Base-by-base conservation (phyloP, 2,113 vertebrate genomes). In the Natator depressus region DNA sequence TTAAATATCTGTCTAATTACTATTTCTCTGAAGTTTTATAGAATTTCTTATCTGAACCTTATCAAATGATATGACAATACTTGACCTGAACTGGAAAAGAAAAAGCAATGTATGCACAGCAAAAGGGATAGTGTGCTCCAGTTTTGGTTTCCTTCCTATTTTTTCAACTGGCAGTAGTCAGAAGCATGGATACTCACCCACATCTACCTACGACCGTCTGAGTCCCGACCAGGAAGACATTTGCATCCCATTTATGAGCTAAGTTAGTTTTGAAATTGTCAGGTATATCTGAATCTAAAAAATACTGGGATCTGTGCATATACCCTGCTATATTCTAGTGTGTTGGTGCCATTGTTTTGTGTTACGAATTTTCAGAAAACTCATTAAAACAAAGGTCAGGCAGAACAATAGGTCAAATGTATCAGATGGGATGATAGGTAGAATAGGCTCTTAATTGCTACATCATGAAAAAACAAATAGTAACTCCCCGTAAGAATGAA, bases 201-300 rank as follows among this genome's bases (percentile, higher is more conserved):
- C 14, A 7, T 51, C 59, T 29, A 62, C 59, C 29, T 62, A 62
- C 57, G 47, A 29, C 57, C 38, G 19, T 46, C 11, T 31, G 51
- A 82, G 46, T 14, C 78, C 47, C 31, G 20, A 46, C 22, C 31
- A 29, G 35, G 20, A 79, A 0, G 0, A 20, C 35, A 27, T 3
- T 17, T 10, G 16, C 35, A 9, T 22, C 29, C 83, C 25, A 22
- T 31, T 46, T n/a, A n/a, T 5, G 10, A 13, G 19, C 35, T 24
- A 51, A 38, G 14, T 10, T 65, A 31, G 14, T 31, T 69, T 19
- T 93, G 54, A 84, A 27, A 59, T 31, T 9, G 6, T 1, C 31
- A 88, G 22, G 83, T 85, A 59, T 27, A 10, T 29, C 59, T 14
- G 12, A n/a, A 27, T 11, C 29, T 72, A 38, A 29, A 29, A 46